A percentile compares a stretch with the other conserved stretches of the same genome.
These are phyloP conservation scores for Prolemur simus DNA, from an alignment of 2,113 vertebrate species.

Conservation along the genomic window DNA sequence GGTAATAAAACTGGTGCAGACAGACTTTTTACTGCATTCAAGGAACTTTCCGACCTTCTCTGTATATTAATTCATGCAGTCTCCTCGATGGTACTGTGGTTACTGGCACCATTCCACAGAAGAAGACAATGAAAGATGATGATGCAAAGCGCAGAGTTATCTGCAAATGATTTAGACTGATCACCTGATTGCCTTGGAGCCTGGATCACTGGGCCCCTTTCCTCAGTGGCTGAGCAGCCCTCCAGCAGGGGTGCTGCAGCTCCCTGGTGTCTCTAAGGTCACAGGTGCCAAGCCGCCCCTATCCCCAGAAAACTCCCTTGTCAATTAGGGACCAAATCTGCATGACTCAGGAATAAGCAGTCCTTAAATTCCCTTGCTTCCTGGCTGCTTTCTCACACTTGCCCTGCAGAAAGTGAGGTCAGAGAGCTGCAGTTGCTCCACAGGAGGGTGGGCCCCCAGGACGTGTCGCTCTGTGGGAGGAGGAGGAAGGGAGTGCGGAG, in stretches of 20 bases:
- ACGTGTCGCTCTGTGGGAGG: background rate
- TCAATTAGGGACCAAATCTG: background rate
- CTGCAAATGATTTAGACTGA: background rate
- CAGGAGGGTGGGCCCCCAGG: too few relatives aligned
- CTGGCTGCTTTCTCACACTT: background rate
- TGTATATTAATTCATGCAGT: background rate
- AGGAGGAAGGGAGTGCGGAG: too few relatives aligned
- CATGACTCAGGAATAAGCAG: background rate
- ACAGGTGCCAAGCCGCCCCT: accelerated
- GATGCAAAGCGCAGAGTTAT: background rate
- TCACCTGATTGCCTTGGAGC: background rate
- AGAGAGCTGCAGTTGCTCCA: accelerated
- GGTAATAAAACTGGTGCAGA: too few relatives aligned
- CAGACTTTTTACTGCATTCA: background rate
- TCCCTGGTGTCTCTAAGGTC: accelerated
- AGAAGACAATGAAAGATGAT: background rate
- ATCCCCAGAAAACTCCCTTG: background rate
- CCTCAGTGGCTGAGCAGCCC: too few relatives aligned
- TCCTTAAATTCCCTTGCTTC: too few relatives aligned
- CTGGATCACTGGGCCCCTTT: accelerated
- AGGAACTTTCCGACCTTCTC: background rate
- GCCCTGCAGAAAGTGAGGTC: background rate
- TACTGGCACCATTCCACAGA: background rate
- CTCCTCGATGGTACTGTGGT: background rate
- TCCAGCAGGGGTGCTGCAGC: accelerated